Base-by-base conservation (phyloP, 2,113 vertebrate genomes). In the Oncorhynchus masou region DNA sequence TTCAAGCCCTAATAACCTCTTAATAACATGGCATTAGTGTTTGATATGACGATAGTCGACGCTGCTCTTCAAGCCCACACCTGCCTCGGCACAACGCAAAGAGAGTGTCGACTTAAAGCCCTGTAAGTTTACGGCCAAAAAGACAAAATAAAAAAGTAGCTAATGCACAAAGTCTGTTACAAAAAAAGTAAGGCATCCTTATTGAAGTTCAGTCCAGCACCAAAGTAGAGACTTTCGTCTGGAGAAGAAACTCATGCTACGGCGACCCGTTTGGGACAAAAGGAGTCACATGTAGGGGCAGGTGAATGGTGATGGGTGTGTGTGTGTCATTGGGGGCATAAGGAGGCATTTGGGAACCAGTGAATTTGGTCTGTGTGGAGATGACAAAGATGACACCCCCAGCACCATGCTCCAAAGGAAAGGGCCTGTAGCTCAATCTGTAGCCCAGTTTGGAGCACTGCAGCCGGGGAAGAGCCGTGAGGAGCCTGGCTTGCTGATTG, bases 151-250 rank as follows among this genome's bases (percentile, higher is more conserved):
- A 89, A 89, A 79, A 92, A 83, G 81, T 90, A 85, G 91, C 88
- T 89, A 91, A 92, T 80, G 87, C 78, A 88, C 81, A 87, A 79
- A 34, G 65, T 87, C 90, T 84, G 79, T 88, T 94, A 95, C 75
- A 93, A 94, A 94, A 94, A 88, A 84, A 92, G 92, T 98, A 98
- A 98, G 96, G 96, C 97, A 96, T 96, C 91, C 70, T 94, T 94
- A 89, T 57, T 82, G 88, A 54, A 73, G 78, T 74, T 87, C 74
- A 85, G 91, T 93, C 93, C 94, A 97, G 96, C 96, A 96, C 96
- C 94, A 89, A 80, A 77, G 90, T 59, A 81, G 57, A 54, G 3
- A 13, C 34, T 91, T 91, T 90, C 15, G 89, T 90, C 88, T 88
- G n/a, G 59, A 62, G 90, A 81, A 79, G 74, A 90, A 91, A 90